Conservation (phyloP, 2,888 invertebrate genomes). For the Euplagia quadripunctaria region DNA sequence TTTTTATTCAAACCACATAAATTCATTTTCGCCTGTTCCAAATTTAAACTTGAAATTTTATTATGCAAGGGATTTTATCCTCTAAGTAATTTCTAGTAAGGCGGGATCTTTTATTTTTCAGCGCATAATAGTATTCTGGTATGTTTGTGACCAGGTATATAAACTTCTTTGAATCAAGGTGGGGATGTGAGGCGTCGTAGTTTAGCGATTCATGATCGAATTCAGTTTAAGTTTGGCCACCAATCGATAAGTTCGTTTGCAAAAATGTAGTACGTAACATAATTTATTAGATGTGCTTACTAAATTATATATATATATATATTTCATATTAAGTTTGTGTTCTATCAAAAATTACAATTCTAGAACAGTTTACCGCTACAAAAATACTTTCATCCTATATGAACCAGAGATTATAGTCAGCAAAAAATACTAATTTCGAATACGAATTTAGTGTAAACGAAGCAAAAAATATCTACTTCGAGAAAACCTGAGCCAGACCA, state of each 20-base stretch:
- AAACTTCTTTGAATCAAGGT: slow-evolving; percentile 34
- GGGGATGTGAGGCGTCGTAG: slow-evolving; percentile 54
- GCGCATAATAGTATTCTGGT: neutral
- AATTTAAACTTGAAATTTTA: slow-evolving; percentile 25
- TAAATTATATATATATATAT: neutral
- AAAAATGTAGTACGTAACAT: slow-evolving; percentile 27
- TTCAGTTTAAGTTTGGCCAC: slow-evolving; percentile 46
- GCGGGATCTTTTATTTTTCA: neutral
- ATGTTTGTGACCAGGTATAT: slow-evolving; percentile 35
- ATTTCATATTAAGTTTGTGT: neutral
- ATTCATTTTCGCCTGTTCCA: slow-evolving; percentile 36
- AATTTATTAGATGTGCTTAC: neutral
- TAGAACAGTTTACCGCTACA: neutral
- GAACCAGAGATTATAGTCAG: neutral
- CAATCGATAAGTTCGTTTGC: slow-evolving; percentile 41
- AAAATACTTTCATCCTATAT: neutral
- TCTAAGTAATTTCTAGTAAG: slow-evolving; percentile 27
- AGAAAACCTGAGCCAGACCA: slow-evolving; percentile 37
- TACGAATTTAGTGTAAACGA: slow-evolving; percentile 17
- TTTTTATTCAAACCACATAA: slow-evolving; percentile 46
- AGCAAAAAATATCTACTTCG: slow-evolving; percentile 22
- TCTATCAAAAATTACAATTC: neutral
- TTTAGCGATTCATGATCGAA: slow-evolving; percentile 40
- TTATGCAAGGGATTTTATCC: slow-evolving; percentile 23
- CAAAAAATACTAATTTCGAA: neutral